Conservation (phyloP, 1,140 invertebrate species). For the Habropoda laboriosa region DNA sequence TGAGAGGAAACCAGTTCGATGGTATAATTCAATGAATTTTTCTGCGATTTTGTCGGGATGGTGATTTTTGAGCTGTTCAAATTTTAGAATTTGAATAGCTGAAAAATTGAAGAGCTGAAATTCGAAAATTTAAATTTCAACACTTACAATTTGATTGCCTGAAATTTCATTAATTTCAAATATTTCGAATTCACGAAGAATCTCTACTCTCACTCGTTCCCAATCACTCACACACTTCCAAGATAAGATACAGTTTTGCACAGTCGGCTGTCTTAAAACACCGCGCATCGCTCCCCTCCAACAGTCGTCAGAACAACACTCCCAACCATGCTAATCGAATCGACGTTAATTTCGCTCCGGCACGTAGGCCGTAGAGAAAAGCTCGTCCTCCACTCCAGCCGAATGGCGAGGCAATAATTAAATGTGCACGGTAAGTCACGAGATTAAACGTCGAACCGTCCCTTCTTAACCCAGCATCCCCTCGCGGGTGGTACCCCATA, state of each 20-base stretch:
- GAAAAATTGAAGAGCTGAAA: too few species aligned
- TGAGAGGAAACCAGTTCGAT: not conserved
- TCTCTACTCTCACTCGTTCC: too few species aligned
- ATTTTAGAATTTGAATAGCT: too few species aligned
- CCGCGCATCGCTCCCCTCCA: not conserved
- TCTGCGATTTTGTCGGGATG: too few species aligned
- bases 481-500: not conserved
- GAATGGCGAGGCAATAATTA: slow-evolving; percentile 32
- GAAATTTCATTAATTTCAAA: too few species aligned
- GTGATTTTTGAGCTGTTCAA: too few species aligned
- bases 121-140: too few species aligned
- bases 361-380: not conserved
- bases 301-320: not conserved
- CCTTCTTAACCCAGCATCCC: not conserved
- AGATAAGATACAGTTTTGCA: not conserved
- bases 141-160: too few species aligned
- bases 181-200: too few species aligned
- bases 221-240: too few species aligned
- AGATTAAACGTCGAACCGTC: slow-evolving; percentile 67
- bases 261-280: not conserved
- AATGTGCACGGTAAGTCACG: slow-evolving; percentile 47
- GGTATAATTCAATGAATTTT: too few species aligned
- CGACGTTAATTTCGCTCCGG: slow-evolving; percentile 19
- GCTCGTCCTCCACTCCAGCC: not conserved
- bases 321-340: slow-evolving; percentile 15